Conservation (phyloP, 2,797 vertebrate genomes). For the Chloroceryle inda region DNA sequence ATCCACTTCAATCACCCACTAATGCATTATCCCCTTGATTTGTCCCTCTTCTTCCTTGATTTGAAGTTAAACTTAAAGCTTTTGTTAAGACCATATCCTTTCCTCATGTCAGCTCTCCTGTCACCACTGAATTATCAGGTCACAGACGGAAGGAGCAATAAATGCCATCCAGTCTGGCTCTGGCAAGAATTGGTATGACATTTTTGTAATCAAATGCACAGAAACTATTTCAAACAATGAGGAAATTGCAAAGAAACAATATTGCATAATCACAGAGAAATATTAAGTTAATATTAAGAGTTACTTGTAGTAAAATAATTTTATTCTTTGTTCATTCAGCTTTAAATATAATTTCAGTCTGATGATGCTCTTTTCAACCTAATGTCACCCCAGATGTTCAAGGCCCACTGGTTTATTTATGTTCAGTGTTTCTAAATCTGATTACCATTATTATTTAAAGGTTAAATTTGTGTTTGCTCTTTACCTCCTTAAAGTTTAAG, state of each 20-base stretch:
- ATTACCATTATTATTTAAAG: neutral
- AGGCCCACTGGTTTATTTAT: neutral
- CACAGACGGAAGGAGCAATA: neutral
- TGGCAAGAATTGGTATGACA: neutral
- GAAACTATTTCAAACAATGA: neutral
- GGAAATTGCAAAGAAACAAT: neutral
- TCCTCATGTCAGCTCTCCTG: neutral
- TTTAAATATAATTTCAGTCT: neutral
- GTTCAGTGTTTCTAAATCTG: neutral
- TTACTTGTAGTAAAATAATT: neutral
- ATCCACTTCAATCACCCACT: neutral
- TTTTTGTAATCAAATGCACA: neutral
- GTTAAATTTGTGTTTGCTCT: neutral
- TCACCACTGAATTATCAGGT: neutral
- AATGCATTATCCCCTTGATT: neutral
- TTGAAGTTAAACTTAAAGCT: neutral
- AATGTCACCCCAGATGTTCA: neutral
- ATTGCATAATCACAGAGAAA: neutral
- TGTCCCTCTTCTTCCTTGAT: neutral
- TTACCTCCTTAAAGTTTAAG: neutral
- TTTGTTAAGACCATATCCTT: neutral
- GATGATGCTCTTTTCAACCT: neutral
- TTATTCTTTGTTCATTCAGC: neutral
- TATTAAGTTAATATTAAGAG: neutral
- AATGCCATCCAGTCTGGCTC: neutral